Evolutionary conservation across 2,888 invertebrate genomes (phyloP), one percentile per base, ranked within the genome.

Genomic region (Drosophila prolongata): DNA sequence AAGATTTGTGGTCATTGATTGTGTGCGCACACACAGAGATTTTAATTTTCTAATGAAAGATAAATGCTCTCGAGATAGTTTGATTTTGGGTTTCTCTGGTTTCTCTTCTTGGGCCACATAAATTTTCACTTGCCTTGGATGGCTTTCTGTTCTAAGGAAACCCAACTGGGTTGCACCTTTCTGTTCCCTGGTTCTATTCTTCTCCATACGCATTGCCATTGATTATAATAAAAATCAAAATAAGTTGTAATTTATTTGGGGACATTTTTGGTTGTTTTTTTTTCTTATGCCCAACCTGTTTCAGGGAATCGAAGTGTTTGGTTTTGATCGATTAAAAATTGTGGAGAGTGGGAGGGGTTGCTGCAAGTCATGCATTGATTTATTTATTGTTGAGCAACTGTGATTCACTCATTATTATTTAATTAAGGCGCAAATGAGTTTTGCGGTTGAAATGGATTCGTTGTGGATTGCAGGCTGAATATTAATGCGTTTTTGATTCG

Each of bases 1-100:
- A 38, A 64, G 87, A 88, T 89, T 88, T 89, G 88, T 89, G 89
- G 90, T 89, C 88, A 78, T 79, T 77, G 90, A 89, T 89, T 89
- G 80, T 66, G 67, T 56, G 77, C 47, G 56, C 73, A 75, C 89
- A 83, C 88, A 86, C 84, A 73, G 70, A 79, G 77, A 77, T 80
- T 86, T 75, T 71, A 75, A 86, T 83, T 90, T 90, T 87, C 87
- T 78, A 86, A 84, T 82, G 90, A 89, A 90, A 90, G 87, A 89
- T 90, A 89, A 87, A 89, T 75, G 79, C 69, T 67, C 58, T 59
- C 56, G 54, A 78, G 73, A 83, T 73, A 53, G 72, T 56, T 69
- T 52, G 65, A 60, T 47, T 68, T 66, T 40, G 40, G 54, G 62
- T 62, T 64, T 64, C 49, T 64, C 62, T 42, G 35, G 62, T 62